Base-by-base conservation (phyloP, 1,140 invertebrate genomes). In the Drosophila teissieri region DNA sequence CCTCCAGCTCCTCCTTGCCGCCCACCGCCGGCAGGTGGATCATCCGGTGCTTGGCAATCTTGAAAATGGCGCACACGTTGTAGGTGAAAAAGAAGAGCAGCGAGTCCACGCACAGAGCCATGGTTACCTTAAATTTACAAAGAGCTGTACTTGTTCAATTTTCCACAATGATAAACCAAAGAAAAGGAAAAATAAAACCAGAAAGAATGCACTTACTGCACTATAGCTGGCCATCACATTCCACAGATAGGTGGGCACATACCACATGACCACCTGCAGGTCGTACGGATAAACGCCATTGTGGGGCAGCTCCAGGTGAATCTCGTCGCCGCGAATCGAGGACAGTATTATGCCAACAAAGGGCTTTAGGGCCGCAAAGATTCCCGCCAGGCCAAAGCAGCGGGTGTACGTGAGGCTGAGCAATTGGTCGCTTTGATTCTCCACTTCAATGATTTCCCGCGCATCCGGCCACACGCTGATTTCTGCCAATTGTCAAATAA, bases 51-150 rank as follows among this genome's bases (percentile, higher is more conserved):
- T 81, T 76, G 15, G 84, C 84, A 1, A 89, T 81, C 46, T 69
- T 78, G n/a, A 89, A 89, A 2, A 89, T 49, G 22, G 84, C 84
- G 11, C 84, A 90, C 14, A 89, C 80, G 45, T 90, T 84, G 54
- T 90, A 90, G 0, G 81, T 81, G 12, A 85, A 78, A 0, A 83
- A 83, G 8, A 75, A 84, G 1, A 89, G 70, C n/a, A 89, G 31
- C 0, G 86, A 78, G 42, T 89, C 84, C 61, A 89, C 79, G 49
- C 80, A 83, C 12, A 89, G 31, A 0, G 81, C 64, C 80, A 90
- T 80, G 8, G 64, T 69, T 2, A 68, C 63, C 63, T 65, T 15
- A 2, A 17, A 15, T 1, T 5, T 1, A n/a, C n/a, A 10, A 4
- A 19, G 11, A 17, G n/a, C n/a, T n/a, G n/a, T n/a, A n/a, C n/a